Conservation (phyloP, 2,113 vertebrate species). For the Poeciliopsis occidentalis region DNA sequence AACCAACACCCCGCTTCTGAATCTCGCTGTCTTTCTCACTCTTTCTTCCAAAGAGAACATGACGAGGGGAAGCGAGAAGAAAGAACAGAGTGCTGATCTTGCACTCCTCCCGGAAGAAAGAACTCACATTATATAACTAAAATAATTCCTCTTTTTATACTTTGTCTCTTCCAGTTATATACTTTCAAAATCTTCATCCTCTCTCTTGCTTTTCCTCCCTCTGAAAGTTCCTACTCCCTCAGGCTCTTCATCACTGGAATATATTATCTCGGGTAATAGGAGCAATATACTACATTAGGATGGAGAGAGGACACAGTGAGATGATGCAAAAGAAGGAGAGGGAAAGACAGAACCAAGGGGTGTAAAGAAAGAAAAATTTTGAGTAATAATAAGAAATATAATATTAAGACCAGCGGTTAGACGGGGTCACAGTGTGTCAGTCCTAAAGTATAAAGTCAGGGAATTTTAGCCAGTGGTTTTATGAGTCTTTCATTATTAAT, state of each 20-base stretch:
- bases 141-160: constrained; percentile 52
- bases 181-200: constrained; percentile 64
- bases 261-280: constrained; percentile 67
- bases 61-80: constrained; percentile 25
- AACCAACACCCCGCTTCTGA: constrained; percentile 17
- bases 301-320: background rate
- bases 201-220: constrained; percentile 42
- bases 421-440: constrained; percentile 62
- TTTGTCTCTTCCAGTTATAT: constrained; percentile 66
- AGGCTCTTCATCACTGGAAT: constrained; percentile 65
- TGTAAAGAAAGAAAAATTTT: constrained; percentile 49
- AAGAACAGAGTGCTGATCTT: constrained; percentile 55
- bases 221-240: constrained; percentile 52
- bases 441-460: constrained; percentile 71
- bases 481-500: constrained; percentile 79
- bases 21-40: constrained; percentile 24
- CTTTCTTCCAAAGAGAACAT: constrained; percentile 13
- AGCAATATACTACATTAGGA: constrained; percentile 63
- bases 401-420: constrained; percentile 75
- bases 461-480: constrained; percentile 69
- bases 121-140: constrained; percentile 60
- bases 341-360: constrained; percentile 26
- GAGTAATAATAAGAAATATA: constrained; percentile 71
- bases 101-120: constrained; percentile 58
- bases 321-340: constrained; percentile 10